phyloP scores from a whole-genome alignment of 2,797 vertebrate genomes.

The Astyanax mexicanus region DNA sequence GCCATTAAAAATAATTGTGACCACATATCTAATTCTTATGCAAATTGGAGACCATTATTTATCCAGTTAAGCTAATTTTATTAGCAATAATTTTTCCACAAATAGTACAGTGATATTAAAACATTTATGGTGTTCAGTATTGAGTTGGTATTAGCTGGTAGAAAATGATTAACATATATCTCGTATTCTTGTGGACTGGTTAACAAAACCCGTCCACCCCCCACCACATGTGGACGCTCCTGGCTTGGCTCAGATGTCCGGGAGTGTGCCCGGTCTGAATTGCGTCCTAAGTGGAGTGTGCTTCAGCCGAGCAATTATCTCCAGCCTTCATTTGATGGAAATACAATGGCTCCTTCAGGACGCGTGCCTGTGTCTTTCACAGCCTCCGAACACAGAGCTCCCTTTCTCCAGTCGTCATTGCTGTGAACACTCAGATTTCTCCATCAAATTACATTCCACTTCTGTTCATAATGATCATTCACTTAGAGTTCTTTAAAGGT shows the following conservation, averaged over 20 bases:
- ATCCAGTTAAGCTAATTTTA: too few relatives aligned
- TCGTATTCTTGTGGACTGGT: not conserved
- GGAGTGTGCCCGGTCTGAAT: conserved; percentile 20
- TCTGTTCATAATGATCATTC: conserved; percentile 48
- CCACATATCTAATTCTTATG: too few relatives aligned
- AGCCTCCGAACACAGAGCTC: conserved; percentile 29
- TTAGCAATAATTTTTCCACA: not conserved
- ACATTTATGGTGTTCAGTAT: too few relatives aligned
- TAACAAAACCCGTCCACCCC: conserved; percentile 3
- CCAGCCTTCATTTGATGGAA: conserved; percentile 46
- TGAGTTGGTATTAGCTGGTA: too few relatives aligned
- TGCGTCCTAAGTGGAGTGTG: conserved; percentile 26
- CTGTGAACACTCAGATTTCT: conserved; percentile 34
- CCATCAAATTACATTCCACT: conserved; percentile 45
- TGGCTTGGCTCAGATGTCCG: conserved; percentile 34
- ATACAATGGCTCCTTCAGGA: conserved; percentile 42
- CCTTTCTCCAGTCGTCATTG: conserved; percentile 29
- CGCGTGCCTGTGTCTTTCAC: conserved; percentile 14
- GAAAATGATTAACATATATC: too few relatives aligned
- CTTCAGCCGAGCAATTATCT: conserved; percentile 48
- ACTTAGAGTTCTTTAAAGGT: conserved; percentile 29
- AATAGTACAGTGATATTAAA: too few relatives aligned
- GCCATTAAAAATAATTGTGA: too few relatives aligned
- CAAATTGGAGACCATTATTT: too few relatives aligned
- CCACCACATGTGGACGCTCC: not conserved